These are phyloP conservation scores for Parazoanthus darwini DNA, from an alignment of 92 coral and sea anemone species.

Conservation along the genomic window DNA sequence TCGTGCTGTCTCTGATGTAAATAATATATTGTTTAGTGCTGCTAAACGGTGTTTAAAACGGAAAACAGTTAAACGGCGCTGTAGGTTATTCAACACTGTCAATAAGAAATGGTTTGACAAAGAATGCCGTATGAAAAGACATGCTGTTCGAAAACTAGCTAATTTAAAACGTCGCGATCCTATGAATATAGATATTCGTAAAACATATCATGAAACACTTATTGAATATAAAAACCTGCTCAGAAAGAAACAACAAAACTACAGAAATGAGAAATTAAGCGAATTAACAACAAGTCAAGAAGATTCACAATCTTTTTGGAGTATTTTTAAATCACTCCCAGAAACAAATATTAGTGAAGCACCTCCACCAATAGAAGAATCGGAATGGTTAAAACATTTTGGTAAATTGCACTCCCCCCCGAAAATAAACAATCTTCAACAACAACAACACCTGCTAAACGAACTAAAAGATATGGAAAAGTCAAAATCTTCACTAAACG, in stretches of 20 bases:
- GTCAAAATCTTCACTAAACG: no score
- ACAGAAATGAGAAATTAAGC: neutral
- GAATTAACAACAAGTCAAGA: neutral
- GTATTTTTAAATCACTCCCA: no score
- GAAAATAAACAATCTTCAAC: no score
- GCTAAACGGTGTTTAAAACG: conserved; percentile 17
- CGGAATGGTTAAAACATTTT: no score
- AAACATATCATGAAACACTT: conserved; percentile 36
- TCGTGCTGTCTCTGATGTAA: conserved; percentile 16
- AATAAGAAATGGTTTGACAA: conserved; percentile 47
- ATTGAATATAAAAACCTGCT: neutral
- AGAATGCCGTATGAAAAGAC: conserved; percentile 34
- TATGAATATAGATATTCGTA: conserved; percentile 26
- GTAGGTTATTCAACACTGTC: conserved; percentile 16
- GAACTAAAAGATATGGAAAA: no score
- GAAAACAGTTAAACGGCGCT: conserved; percentile 5
- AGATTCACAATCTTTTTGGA: neutral
- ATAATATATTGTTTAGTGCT: conserved; percentile 12
- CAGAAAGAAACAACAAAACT: conserved; percentile 31
- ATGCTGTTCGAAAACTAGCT: conserved; percentile 40
- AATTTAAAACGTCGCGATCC: conserved; percentile 57
- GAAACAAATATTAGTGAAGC: neutral
- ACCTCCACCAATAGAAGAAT: neutral
- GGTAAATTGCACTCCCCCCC: neutral
- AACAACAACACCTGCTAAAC: no score